Base-by-base conservation (phyloP, 2,888 invertebrate species). In the Euzophera pinguis region DNA sequence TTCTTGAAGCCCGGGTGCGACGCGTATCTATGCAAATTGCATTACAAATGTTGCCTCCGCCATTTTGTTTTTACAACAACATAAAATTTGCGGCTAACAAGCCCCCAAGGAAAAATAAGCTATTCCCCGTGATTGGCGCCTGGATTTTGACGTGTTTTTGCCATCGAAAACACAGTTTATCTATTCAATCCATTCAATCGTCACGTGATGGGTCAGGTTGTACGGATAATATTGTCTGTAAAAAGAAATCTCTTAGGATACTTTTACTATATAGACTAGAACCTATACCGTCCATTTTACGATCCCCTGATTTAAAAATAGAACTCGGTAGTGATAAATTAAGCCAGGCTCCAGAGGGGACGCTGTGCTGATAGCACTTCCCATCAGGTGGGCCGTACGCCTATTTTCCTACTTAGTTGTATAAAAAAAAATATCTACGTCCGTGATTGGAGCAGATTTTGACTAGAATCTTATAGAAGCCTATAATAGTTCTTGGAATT, bases 1-100 rank as follows among this genome's bases (percentile, higher is more conserved):
- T 79, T 78, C 78, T 78, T 75, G 61, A 72, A 74, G 60, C 65
- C 65, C 65, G 59, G 56, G 69, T 61, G 69, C 63, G 68, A 63
- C 59, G 64, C 77, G 77, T 85, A 84, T 86, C 84, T 85, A 86
- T 85, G 86, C 76, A 84, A 86, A 86, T 86, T 75, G 71, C 71
- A 73, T 77, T 75, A 80, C 80, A 66, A 67, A 72, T 66, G 63
- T 64, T 63, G 65, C 63, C 68, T 66, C 65, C 60, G 59, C 61
- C 73, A 71, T 78, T 75, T 71, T 73, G 74, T 75, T 78, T 78
- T 78, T 73, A 64, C 64, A 67, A 64, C 73, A 67, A 74, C 72
- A 70, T 69, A 75, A 73, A 77, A 74, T 65, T 60, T 50, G 59
- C 56, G 58, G 51, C 63, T 64, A 66, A 65, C 59, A 56, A 58